A percentile compares a stretch with the other conserved stretches of the same genome.
These are phyloP conservation scores for Phaonia tiefii DNA, from an alignment of 2,888 invertebrate genomes.

Conservation along the genomic window DNA sequence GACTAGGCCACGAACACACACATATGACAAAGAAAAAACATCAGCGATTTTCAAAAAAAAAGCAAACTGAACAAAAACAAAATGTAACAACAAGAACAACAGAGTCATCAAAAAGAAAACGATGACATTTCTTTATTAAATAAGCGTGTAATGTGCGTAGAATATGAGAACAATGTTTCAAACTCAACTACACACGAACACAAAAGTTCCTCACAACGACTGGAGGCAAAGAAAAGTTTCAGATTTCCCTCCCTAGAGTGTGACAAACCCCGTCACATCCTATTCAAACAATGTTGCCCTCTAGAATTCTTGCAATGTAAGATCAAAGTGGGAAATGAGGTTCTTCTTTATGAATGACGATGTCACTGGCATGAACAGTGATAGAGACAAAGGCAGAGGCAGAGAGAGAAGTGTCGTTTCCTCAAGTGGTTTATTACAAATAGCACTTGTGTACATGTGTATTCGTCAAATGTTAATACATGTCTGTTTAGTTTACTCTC, in stretches of 20 bases:
- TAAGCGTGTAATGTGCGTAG: constrained; percentile 30
- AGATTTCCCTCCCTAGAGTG: background rate
- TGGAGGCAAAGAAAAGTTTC: no score
- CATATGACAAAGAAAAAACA: constrained; percentile 22
- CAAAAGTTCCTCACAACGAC: background rate
- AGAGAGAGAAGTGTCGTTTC: constrained; percentile 24
- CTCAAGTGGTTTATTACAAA: constrained; percentile 47
- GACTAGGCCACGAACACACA: no score
- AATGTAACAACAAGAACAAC: constrained; percentile 12
- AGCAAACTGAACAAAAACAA: constrained; percentile 1
- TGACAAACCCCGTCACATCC: background rate
- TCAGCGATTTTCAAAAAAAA: background rate
- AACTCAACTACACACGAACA: constrained; percentile 3
- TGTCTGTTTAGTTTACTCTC: background rate
- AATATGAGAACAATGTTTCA: constrained; percentile 19
- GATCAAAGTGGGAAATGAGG: background rate
- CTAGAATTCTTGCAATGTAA: background rate
- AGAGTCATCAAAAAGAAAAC: constrained; percentile 17
- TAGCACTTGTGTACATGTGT: constrained; percentile 1
- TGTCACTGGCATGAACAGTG: constrained; percentile 19
- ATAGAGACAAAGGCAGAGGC: background rate
- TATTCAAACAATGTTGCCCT: no score
- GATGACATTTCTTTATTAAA: constrained; percentile 24
- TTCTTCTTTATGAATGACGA: background rate
- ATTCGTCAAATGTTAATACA: background rate